Evolutionary conservation across 2,797 vertebrate genomes (phyloP), one percentile per base, ranked within the genome.

Genomic region (Cetoscarus ocellatus): DNA sequence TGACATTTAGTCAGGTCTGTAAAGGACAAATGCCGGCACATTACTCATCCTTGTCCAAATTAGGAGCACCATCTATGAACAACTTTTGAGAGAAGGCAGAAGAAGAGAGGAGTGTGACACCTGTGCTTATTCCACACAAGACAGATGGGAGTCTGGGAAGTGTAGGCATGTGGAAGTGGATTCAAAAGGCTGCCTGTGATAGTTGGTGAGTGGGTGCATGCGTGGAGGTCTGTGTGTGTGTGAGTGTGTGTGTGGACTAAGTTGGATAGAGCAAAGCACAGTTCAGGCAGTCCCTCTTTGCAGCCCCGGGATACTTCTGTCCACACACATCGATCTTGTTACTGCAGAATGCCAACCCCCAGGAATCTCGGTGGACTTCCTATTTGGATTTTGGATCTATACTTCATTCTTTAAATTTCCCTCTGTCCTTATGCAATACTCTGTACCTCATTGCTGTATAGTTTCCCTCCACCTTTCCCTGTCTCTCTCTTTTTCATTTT

Each of bases 281-380:
- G 77, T 78, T 73, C 51, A 75, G 63, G 68, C 70, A 62, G 73
- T 79, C 73, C 75, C 72, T 65, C 67, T 69, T 50, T 59, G 56
- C 62, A 84, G 86, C 87, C 78, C 45, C 50, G 70, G 80, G 85
- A 87, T 75, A 79, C 73, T 79, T 79, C 86, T 91, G 90, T 92
- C 88, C 74, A 79, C 67, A 65, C 86, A 83, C 83, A 91, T 91
- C 89, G 85, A 79, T 91, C 86, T 75, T 75, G 72, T 84, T 84
- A 79, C 68, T 73, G 86, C 70, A 76, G 65, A 87, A 77, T 38
- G 7, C 64, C 55, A 38, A 87, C 88, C 89, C 86, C 56, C 70
- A 90, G 83, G 86, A 88, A 84, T 83, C 81, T 67, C 61, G 64
- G 73, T 60, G 75, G 47, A 40, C 59, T 66, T 51, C 63, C 66